Percentiles rank a stretch among this genome's conserved stretches.
Evolutionary conservation across 2,888 invertebrate species (phyloP).

Genomic region (Dinocampus coccinellae): DNA sequence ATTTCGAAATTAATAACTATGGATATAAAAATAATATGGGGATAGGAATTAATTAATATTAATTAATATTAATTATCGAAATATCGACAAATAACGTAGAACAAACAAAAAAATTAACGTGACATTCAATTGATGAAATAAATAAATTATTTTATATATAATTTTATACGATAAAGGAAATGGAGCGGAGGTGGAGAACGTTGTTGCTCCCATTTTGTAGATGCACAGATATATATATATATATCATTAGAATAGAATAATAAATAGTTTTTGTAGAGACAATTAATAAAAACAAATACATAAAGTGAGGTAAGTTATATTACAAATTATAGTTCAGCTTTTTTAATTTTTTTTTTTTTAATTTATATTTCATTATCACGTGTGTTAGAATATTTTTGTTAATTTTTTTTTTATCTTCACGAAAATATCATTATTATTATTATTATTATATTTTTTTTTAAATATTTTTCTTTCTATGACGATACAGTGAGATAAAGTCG

Average conservation of each 20-base stretch:
- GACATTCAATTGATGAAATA: too few species aligned
- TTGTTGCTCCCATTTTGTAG: conserved; percentile 69
- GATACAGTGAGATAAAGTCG: not conserved
- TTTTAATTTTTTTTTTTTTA: not conserved
- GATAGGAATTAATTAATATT: too few species aligned
- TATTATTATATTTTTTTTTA: not conserved
- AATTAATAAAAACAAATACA: conserved; percentile 46
- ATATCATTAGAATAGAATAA: conserved; percentile 59
- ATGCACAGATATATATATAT: conserved; percentile 65
- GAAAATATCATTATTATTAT: too few species aligned
- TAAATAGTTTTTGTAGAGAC: conserved; percentile 19
- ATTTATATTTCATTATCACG: conserved; percentile 18
- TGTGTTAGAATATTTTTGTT: too few species aligned
- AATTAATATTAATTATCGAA: not conserved
- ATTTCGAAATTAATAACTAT: too few species aligned
- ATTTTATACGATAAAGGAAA: not conserved
- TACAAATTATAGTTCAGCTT: not conserved
- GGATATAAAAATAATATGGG: too few species aligned
- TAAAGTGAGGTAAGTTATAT: conserved; percentile 62
- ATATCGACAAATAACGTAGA: not conserved
- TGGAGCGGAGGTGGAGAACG: conserved; percentile 52
- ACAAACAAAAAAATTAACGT: too few species aligned
- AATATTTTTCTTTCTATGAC: not conserved
- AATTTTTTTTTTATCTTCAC: too few species aligned
- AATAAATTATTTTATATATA: not conserved